Evolutionary conservation across 2,888 invertebrate species (phyloP), one percentile per base, ranked within the genome.

Genomic region (Aphidius colemani): DNA sequence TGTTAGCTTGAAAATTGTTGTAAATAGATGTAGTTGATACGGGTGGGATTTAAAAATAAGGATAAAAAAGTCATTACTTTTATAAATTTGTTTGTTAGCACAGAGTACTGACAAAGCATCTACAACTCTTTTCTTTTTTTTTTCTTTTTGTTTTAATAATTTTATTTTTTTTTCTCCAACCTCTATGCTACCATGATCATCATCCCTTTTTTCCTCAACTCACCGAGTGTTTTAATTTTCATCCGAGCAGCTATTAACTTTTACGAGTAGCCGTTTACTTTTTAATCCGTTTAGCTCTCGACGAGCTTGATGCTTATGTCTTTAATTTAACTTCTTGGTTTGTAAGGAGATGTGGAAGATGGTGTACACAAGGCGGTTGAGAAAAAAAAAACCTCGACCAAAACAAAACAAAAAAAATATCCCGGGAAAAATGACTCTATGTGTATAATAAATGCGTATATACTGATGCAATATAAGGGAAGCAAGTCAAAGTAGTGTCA

Each of bases 191-290:
- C n/a, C 39, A 57, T 46, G 30, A 57, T 18, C n/a, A 57, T 18
- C n/a, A 8, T 10, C 48, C 46, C 50, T 58, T 45, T 58, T 43
- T 43, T 40, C 51, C 44, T 49, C 11, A 40, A 58, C 60, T 51
- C 49, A 13, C 43, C 74, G 74, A 76, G 78, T 75, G 75, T 79
- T 81, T 80, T 81, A 80, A 80, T 80, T 81, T 81, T 80, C 78
- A 80, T 79, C 78, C 76, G 73, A 78, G 79, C 74, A 73, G 75
- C 78, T 72, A 78, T 80, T 79, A 79, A 77, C 76, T 81, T 81
- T 80, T 80, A 80, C 78, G 80, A 73, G 74, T 67, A 74, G 78
- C 75, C 76, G 77, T 79, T 79, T 79, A 77, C 76, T 78, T 79
- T 80, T 81, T 80, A 81, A 81, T 81, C 78, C 80, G 79, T 80